These are phyloP conservation scores for Pandemis cinnamomeana DNA, from an alignment of 2,888 invertebrate species.

Conservation along the genomic window DNA sequence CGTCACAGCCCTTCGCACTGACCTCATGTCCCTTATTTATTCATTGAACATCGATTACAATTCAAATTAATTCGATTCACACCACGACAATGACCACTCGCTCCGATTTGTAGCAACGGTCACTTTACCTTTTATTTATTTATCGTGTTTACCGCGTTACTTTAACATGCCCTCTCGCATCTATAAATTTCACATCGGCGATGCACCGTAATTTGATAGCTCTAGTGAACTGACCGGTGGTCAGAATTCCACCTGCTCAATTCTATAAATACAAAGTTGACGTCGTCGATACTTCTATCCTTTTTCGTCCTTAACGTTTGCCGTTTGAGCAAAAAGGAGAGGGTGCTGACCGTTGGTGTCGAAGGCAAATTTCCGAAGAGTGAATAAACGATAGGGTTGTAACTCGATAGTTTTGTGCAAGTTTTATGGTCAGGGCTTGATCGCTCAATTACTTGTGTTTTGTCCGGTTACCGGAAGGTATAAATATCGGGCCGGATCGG, in stretches of 20 bases:
- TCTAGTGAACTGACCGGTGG: constrained; percentile 70
- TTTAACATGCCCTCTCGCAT: constrained; percentile 58
- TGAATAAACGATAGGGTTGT: constrained; percentile 65
- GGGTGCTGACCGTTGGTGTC: constrained; percentile 46
- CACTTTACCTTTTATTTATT: constrained; percentile 53
- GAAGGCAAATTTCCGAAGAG: constrained; percentile 55
- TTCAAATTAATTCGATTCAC: constrained; percentile 76
- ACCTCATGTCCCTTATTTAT: constrained; percentile 61
- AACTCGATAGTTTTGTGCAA: constrained; percentile 75
- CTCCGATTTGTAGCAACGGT: constrained; percentile 62
- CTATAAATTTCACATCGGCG: constrained; percentile 74
- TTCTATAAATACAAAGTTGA: constrained; percentile 47
- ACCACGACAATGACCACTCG: constrained; percentile 67
- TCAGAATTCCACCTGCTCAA: constrained; percentile 73
- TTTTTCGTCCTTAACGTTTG: constrained; percentile 41
- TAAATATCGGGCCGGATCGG: constrained; percentile 64
- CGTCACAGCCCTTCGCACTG: constrained; percentile 63
- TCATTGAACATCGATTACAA: constrained; percentile 68
- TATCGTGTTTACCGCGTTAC: constrained; percentile 66
- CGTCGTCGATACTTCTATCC: constrained; percentile 52
- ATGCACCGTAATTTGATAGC: constrained; percentile 71
- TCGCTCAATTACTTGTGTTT: constrained; percentile 79
- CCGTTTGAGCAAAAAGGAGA: constrained; percentile 49
- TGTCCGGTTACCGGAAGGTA: constrained; percentile 73
- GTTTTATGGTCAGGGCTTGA: constrained; percentile 70